Evolutionary conservation across 1,140 invertebrate genomes (phyloP).

Genomic region (Drosophila cardini): DNA sequence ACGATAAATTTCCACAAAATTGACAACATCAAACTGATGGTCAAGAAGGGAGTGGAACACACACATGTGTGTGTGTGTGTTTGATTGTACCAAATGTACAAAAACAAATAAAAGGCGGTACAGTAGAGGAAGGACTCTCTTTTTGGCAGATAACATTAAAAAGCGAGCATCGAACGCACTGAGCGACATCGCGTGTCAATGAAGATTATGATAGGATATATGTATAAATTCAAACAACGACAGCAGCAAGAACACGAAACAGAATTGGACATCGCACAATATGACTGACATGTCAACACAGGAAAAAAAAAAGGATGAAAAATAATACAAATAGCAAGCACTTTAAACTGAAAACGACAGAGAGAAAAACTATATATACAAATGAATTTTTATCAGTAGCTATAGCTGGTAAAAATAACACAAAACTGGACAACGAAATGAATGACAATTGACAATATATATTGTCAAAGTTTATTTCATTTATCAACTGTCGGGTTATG

Average conservation of each 20-base stretch:
- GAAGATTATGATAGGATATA: constrained; percentile 79
- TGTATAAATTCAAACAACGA: constrained; percentile 36
- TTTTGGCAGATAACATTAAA: constrained; percentile 67
- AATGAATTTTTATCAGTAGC: constrained; percentile 63
- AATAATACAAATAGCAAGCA: constrained; percentile 21
- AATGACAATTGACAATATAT: constrained; percentile 61
- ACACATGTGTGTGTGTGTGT: too few relatives aligned
- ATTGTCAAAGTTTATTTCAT: constrained; percentile 78
- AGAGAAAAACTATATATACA: constrained; percentile 39
- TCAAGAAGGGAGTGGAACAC: background rate
- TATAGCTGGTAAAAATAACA: constrained; percentile 6
- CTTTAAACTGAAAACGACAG: constrained; percentile 23
- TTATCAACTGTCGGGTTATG: constrained; percentile 36
- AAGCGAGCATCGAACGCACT: constrained; percentile 34
- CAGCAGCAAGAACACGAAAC: constrained; percentile 53
- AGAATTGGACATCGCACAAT: constrained; percentile 68
- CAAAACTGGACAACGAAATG: constrained; percentile 43
- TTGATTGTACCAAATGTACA: constrained; percentile 4
- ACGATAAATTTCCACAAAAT: constrained; percentile 82
- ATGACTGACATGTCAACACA: constrained; percentile 72
- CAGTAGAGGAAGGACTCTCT: constrained; percentile 28
- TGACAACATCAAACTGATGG: constrained; percentile 82
- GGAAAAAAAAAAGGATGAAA: constrained; percentile 16
- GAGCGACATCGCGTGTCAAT: constrained; percentile 72
- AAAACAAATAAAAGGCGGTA: constrained; percentile 43